Conservation (phyloP, 1,140 invertebrate species). For the Calosoma granatense region DNA sequence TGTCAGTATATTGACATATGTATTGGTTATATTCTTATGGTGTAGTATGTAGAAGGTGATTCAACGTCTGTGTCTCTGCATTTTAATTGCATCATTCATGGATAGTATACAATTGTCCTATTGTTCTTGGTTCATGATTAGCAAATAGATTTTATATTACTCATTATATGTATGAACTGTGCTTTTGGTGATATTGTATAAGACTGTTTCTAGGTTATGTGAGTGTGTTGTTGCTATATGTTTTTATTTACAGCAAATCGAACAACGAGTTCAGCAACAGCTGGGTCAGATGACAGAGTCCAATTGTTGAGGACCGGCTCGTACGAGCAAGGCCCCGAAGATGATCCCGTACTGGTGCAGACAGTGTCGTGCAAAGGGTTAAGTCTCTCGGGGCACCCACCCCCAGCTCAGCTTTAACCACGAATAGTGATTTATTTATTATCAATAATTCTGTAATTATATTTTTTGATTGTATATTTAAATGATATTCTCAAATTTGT, state of each 20-base stretch:
- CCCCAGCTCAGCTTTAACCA: conserved; percentile 1
- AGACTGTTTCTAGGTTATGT: too few species aligned
- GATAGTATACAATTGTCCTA: too few species aligned
- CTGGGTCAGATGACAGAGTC: conserved; percentile 30
- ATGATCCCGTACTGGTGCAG: background rate
- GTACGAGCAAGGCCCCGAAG: background rate
- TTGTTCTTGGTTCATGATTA: too few species aligned
- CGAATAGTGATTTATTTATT: conserved; percentile 6
- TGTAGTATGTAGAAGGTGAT: too few species aligned
- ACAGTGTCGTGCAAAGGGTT: background rate
- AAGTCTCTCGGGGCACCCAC: background rate
- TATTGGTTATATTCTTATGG: too few species aligned
- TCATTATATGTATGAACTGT: too few species aligned
- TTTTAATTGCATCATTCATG: too few species aligned
- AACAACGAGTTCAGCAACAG: conserved; percentile 33
- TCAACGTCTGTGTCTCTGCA: too few species aligned
- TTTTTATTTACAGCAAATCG: conserved; percentile 27
- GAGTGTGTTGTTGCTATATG: too few species aligned
- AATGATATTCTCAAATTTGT: conserved; percentile 4
- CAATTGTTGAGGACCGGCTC: conserved; percentile 20
- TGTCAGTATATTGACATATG: background rate
- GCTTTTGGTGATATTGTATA: too few species aligned
- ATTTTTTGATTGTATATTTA: conserved; percentile 9
- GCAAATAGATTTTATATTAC: too few species aligned
- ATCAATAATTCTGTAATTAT: conserved; percentile 8